Evolutionary conservation across 2,797 vertebrate genomes (phyloP), one percentile per base, ranked within the genome.

Genomic region (Limnodromus scolopaceus): DNA sequence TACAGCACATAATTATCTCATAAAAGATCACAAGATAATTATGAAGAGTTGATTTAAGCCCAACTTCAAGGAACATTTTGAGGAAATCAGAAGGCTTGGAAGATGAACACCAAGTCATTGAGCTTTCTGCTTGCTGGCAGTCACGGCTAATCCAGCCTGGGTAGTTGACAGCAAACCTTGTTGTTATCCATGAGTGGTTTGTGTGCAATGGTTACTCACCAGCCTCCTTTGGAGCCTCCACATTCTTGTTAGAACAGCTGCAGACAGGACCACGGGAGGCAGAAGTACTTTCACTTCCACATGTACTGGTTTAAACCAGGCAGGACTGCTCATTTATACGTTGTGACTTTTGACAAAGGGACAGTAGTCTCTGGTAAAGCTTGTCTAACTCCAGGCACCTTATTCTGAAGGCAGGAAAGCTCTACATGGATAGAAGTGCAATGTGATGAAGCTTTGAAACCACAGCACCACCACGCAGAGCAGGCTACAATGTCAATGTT

Each of bases 391-490:
- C 41, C 70, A 57, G 1, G 17, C 34, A 39, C 38, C 66, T 79
- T 3, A 9, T 14, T 65, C 81, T 15, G 11, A 55, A 48, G n/a
- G 32, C 34, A 53, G 28, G 13, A 32, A 71, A 77, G 65, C 5
- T 49, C 70, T 38, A 28, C 14, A 0, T 0, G 27, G 39, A 68
- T 8, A 68, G 1, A 71, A 66, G 3, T 3, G 19, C 14, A 23
- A 11, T 0, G 1, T 5, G 22, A 36, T 32, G 41, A 39, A 64
- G 55, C n/a, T 80, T 9, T 71, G 39, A 34, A 87, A 49, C 8
- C 0, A 0, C 45, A 54, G 30, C 60, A 46, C 5, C 0, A 1
- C 18, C 34, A 38, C 18, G 24, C 16, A 51, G 11, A 72, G 58
- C 53, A 38, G 36, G 55, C 46, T 14, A 43, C 16, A 49, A 19